phyloP scores from a whole-genome alignment of 2,888 invertebrate genomes.

The Papilio elwesi region DNA sequence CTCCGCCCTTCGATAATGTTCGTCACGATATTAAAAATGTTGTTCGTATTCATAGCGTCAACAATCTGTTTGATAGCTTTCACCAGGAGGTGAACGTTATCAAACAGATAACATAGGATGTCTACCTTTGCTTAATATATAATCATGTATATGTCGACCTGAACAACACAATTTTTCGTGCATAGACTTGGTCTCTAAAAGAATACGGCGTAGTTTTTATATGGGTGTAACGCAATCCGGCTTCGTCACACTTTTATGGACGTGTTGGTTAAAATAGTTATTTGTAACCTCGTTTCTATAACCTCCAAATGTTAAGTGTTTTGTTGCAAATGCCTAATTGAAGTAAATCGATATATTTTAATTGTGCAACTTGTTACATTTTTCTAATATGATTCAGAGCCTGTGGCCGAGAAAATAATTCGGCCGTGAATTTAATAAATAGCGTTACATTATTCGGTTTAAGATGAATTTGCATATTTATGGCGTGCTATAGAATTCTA shows the following conservation, averaged over 20 bases:
- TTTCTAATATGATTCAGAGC: conserved; percentile 5
- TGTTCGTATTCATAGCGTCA: no score
- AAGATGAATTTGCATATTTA: conserved; percentile 36
- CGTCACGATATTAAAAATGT: no score
- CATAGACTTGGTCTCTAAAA: conserved; percentile 3
- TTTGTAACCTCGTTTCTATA: conserved; percentile 39
- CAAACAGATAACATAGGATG: no score
- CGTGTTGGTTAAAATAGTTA: conserved; percentile 36
- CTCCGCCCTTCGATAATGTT: no score
- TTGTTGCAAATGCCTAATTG: conserved; percentile 33
- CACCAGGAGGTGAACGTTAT: no score
- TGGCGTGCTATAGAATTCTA: not conserved
- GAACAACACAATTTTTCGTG: not conserved
- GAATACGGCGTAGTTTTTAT: conserved; percentile 31
- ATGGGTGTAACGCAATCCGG: conserved; percentile 34
- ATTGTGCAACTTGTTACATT: conserved; percentile 13
- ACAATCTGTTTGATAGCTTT: no score
- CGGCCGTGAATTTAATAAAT: conserved; percentile 11
- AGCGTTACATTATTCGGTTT: conserved; percentile 24
- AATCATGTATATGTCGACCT: not conserved
- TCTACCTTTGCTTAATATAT: no score
- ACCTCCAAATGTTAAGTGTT: conserved; percentile 37
- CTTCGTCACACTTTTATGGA: conserved; percentile 37
- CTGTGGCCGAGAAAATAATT: not conserved
- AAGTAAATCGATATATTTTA: conserved; percentile 33